Base-by-base conservation (phyloP, 2,797 vertebrate genomes). In the Enteromius afrohamiltoni region DNA sequence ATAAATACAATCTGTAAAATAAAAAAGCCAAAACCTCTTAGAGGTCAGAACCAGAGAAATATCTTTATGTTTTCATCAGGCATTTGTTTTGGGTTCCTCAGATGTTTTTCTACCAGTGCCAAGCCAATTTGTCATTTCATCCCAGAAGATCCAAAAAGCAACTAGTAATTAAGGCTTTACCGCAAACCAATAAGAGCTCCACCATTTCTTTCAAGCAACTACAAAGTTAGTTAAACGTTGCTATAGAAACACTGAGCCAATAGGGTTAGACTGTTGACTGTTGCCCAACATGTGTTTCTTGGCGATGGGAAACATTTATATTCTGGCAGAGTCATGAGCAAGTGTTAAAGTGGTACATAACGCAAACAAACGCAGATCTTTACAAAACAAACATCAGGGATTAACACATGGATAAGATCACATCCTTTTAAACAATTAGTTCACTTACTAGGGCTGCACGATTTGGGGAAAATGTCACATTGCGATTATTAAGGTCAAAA, bases 91-190 rank as follows among this genome's bases (percentile, higher is more conserved):
- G 71, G 83, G 78, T 73, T 86, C 62, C 79, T 73, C 73, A 37
- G 77, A 17, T 79, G 74, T 80, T 69, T 69, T 73, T 45, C 31
- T 34, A 83, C 42, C 53, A 34, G n/a, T 55, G 88, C 85, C 87
- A 87, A 82, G n/a, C 55, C 82, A 81, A 87, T 88, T 89, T 89
- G 88, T 88, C 85, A 86, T 88, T 86, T 84, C 65, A 85, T 87
- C 80, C 47, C 62, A 34, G 77, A 83, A 82, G 83, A 82, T 86
- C 58, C 83, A 85, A 73, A 86, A 31, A 85, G 88, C 79, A 89
- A 88, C 83, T 79, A 67, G 83, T 80, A 85, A 88, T 89, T 86
- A 88, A 83, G 73, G 58, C 47, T 58, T 70, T 23, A 73, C 88
- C 85, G 17, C 84, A 87, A 79, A 76, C 79, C 62, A 78, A 71